Base-by-base conservation (phyloP, 2,797 vertebrate genomes). In the Lemur catta region DNA sequence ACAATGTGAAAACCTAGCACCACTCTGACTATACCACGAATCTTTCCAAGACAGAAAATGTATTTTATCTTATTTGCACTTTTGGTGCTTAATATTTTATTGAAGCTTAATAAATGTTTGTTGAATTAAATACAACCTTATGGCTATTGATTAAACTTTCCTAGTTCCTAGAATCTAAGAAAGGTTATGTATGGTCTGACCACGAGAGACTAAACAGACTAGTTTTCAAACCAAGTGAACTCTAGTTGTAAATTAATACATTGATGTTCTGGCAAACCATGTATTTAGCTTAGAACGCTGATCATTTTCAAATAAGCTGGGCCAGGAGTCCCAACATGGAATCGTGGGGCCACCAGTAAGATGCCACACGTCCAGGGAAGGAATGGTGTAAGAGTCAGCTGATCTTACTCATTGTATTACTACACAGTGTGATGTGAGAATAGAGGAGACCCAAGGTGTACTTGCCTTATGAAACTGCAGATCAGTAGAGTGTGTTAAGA, bases 161-260 rank as follows among this genome's bases (percentile, higher is more conserved):
- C 33, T 82, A 86, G 41, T 61, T 78, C 52, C 72, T 63, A 55
- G 63, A 89, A 93, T 84, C 48, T n/a, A 20, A 91, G 74, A 74
- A 84, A 33, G 24, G 43, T 38, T 38, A 38, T 38, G 6, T 65
- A 22, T 57, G 35, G 15, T 74, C 52, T 85, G 41, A 84, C 11
- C n/a, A 76, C 7, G 35, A 67, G 24, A 81, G 12, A 35, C 7
- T 24, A 75, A 8, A 67, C 22, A 91, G 76, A 74, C 43, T 84
- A 74, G 33, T 41, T 91, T 91, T 84, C 48, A 92, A 89, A 48
- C 63, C 38, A 86, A 94, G 69, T 55, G 50, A 97, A 91, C 72
- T 20, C 65, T 55, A 55, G 41, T 71, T 91, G 20, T 75, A 93
- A 93, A 82, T 85, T 69, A 89, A 78, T 76, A 81, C 6, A 61